A percentile compares a stretch with the other conserved stretches of the same genome.
Conservation (phyloP, 2,113 vertebrate genomes). For the Nibea albiflora region DNA sequence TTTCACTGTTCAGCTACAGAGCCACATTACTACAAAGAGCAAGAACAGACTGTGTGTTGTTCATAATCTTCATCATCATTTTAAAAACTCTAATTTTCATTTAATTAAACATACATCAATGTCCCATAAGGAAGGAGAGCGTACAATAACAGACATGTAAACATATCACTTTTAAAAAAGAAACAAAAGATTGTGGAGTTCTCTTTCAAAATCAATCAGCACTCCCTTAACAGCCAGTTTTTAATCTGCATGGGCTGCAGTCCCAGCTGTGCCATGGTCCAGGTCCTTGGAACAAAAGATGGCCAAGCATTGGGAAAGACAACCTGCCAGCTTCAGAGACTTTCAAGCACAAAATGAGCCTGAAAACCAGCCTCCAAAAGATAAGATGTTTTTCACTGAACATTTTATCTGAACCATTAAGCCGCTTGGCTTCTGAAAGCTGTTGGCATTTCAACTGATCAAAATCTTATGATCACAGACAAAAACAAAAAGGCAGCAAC, state of each 20-base stretch:
- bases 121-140: no score
- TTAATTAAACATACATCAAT: not conserved
- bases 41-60: no score
- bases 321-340: conserved; percentile 20
- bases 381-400: conserved; percentile 5
- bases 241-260: conserved; percentile 14
- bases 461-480: not conserved
- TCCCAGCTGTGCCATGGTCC: conserved; percentile 49
- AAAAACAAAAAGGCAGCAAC: not conserved
- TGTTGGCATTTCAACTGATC: not conserved
- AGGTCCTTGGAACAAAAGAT: conserved; percentile 56
- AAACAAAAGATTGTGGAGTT: not conserved
- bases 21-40: not conserved
- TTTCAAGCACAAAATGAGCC: conserved; percentile 15
- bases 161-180: not conserved
- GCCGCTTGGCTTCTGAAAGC: not conserved
- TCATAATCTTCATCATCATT: no score
- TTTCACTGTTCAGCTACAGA: not conserved
- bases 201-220: conserved; percentile 47
- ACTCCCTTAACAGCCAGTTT: not conserved
- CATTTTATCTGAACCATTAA: not conserved
- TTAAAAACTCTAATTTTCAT: not conserved
- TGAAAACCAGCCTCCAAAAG: not conserved
- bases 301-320: not conserved
- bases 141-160: no score